These are phyloP conservation scores for Caenorhabditis sp. DNA, from an alignment of 2,888 invertebrate species.

Conservation along the genomic window DNA sequence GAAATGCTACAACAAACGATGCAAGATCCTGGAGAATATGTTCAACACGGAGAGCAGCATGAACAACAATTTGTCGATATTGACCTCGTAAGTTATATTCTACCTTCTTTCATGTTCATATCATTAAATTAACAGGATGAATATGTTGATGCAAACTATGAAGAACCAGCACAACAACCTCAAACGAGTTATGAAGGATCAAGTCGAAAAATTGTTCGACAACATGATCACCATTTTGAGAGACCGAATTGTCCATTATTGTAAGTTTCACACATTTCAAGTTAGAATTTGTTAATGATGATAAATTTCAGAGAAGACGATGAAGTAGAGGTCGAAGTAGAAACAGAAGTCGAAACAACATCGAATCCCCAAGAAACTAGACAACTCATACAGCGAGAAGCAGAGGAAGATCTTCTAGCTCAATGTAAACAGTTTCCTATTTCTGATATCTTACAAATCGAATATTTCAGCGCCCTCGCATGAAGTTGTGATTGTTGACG, in stretches of 20 bases:
- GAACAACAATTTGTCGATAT: slow-evolving; percentile 8
- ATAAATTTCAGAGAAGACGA: slow-evolving; percentile 6
- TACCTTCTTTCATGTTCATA: not conserved
- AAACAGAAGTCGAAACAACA: slow-evolving; percentile 16
- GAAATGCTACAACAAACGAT: slow-evolving; percentile 8
- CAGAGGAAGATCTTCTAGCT: slow-evolving; percentile 12
- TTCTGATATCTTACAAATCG: too few relatives aligned
- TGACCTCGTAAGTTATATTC: slow-evolving; percentile 8
- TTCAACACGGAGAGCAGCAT: not conserved
- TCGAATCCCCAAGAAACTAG: not conserved
- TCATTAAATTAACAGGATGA: slow-evolving; percentile 1
- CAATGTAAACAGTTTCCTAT: not conserved
- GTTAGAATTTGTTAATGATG: too few relatives aligned
- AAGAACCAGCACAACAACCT: not conserved
- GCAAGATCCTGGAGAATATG: slow-evolving; percentile 3
- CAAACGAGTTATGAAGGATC: too few relatives aligned
- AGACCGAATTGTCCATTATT: not conserved
- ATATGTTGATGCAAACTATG: slow-evolving; percentile 15
- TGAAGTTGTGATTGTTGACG: slow-evolving; percentile 34
- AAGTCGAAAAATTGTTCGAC: not conserved
- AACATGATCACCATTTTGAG: not conserved
- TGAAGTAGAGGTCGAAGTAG: slow-evolving; percentile 16
- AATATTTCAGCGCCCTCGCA: slow-evolving; percentile 17
- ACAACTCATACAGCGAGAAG: not conserved
- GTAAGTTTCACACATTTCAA: not conserved